A percentile compares a stretch with the other conserved stretches of the same genome.
Evolutionary conservation across 2,797 vertebrate genomes (phyloP).

Genomic region (Erethizon dorsatum): DNA sequence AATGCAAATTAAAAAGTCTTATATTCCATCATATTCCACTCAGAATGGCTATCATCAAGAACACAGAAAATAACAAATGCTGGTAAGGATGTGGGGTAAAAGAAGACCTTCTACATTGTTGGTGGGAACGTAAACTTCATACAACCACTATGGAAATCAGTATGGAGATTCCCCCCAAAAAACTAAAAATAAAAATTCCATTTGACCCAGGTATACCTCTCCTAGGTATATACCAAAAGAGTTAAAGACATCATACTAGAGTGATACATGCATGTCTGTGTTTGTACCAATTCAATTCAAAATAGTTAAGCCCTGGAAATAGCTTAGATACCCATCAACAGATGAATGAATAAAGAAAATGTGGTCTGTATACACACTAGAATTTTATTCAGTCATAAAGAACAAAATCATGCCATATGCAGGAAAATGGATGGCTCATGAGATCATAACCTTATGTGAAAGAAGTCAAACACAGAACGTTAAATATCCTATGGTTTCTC

Average conservation of each 20-base stretch:
- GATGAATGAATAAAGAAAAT: not conserved
- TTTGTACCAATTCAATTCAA: not conserved
- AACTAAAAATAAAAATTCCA: not conserved
- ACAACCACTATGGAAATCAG: not conserved
- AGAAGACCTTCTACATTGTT: not conserved
- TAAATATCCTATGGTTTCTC: not conserved
- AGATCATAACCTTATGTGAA: not conserved
- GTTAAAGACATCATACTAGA: not conserved
- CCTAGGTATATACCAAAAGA: not conserved
- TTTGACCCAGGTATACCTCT: not conserved
- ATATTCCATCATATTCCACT: not conserved
- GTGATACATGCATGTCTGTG: not conserved
- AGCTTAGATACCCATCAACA: not conserved
- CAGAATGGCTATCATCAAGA: not conserved
- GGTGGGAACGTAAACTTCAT: not conserved
- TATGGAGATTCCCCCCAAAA: not conserved
- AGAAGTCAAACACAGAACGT: not conserved
- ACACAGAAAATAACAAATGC: not conserved
- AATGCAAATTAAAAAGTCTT: not conserved
- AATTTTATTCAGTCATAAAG: not conserved
- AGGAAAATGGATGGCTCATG: not conserved
- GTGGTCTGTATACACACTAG: not conserved
- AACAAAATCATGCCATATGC: not conserved
- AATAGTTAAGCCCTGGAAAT: not conserved
- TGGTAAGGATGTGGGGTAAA: not conserved